Percentiles rank a stretch among this genome's conserved stretches.
Conservation (phyloP, 2,888 invertebrate species). For the Cremastinae sp. region DNA sequence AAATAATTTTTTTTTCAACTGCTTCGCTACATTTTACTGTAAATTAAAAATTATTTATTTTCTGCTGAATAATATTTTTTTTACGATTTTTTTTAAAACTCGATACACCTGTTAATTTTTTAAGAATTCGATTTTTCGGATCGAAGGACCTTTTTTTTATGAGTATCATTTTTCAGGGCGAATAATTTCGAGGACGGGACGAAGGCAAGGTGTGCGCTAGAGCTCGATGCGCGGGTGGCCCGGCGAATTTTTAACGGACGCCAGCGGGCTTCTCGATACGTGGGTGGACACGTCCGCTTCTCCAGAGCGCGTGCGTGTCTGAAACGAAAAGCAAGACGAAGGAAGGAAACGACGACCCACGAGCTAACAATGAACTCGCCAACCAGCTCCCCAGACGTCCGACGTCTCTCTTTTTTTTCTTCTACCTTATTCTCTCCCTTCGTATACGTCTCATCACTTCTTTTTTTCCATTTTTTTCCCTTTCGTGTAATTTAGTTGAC, state of each 20-base stretch:
- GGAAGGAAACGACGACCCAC: constrained; percentile 49
- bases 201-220: constrained; percentile 48
- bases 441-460: too few species aligned
- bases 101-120: too few species aligned
- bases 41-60: too few species aligned
- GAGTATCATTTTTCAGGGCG: too few species aligned
- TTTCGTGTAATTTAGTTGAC: too few species aligned
- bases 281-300: constrained; percentile 56
- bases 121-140: too few species aligned
- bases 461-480: too few species aligned
- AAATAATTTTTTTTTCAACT: too few species aligned
- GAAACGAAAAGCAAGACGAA: constrained; percentile 4
- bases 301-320: constrained; percentile 21
- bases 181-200: constrained; percentile 22
- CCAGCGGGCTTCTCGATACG: constrained; percentile 45
- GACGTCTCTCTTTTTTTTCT: constrained; percentile 24
- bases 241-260: constrained; percentile 50
- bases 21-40: too few species aligned
- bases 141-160: too few species aligned
- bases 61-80: too few species aligned
- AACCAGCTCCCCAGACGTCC: constrained; percentile 31
- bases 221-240: constrained; percentile 61
- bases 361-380: constrained; percentile 47
- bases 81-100: too few species aligned
- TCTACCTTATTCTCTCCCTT: background rate